Evolutionary conservation across 2,113 vertebrate genomes (phyloP).

Genomic region (Synodontis membranacea): DNA sequence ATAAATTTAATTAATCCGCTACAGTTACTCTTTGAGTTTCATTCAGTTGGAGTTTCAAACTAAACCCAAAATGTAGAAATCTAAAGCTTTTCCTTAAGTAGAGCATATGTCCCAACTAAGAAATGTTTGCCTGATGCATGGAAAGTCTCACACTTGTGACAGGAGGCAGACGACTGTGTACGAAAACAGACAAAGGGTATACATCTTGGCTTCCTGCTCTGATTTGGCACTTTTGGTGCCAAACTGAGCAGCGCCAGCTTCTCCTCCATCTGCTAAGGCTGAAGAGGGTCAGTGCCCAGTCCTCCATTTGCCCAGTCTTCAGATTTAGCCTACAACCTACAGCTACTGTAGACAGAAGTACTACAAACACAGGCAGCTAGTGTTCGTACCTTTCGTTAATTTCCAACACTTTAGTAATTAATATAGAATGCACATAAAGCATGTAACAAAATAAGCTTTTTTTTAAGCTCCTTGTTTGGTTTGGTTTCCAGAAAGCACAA

Average conservation of each 20-base stretch:
- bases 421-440: not conserved
- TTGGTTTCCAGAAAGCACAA: constrained; percentile 35
- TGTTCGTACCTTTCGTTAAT: not conserved
- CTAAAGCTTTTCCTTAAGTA: not conserved
- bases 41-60: not conserved
- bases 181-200: constrained; percentile 59
- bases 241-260: constrained; percentile 48
- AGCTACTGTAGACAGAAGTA: constrained; percentile 33
- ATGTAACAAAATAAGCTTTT: not conserved
- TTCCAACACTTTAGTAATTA: not conserved
- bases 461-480: not conserved
- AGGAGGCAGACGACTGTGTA: constrained; percentile 40
- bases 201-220: constrained; percentile 55
- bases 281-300: constrained; percentile 48
- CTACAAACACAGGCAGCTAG: constrained; percentile 22
- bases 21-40: not conserved
- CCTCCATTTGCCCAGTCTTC: constrained; percentile 39
- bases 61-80: constrained; percentile 13
- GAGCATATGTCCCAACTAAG: constrained; percentile 16
- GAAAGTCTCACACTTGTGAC: constrained; percentile 40
- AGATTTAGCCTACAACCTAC: constrained; percentile 38
- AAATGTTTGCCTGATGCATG: constrained; percentile 27
- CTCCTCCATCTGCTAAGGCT: constrained; percentile 56
- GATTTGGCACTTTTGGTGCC: constrained; percentile 56
- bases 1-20: not conserved